A percentile compares a stretch with the other conserved stretches of the same genome.
Evolutionary conservation across 2,797 vertebrate genomes (phyloP).

Genomic region (Silurus lanzhouensis): DNA sequence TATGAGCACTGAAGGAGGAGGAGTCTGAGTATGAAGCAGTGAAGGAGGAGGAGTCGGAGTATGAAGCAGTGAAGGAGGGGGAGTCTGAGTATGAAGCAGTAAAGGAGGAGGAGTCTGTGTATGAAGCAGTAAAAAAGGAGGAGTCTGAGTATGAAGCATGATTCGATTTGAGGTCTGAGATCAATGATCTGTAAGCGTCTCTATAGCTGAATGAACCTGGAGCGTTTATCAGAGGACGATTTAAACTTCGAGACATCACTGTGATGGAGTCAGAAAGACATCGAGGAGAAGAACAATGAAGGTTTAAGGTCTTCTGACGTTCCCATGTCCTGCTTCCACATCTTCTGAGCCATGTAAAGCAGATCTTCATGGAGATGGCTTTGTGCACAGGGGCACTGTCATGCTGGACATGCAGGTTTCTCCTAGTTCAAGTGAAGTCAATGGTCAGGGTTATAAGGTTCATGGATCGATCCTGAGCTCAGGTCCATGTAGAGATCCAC

Average conservation of each 20-base stretch:
- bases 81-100: too few relatives aligned
- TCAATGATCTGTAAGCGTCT: not conserved
- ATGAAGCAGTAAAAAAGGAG: too few relatives aligned
- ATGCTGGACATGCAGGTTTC: too few relatives aligned
- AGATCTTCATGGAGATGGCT: too few relatives aligned
- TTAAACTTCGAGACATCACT: not conserved
- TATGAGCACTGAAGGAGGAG: too few relatives aligned
- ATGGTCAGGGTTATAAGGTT: not conserved
- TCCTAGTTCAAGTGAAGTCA: too few relatives aligned
- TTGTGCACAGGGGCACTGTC: too few relatives aligned
- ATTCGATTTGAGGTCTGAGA: not conserved
- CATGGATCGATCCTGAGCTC: not conserved
- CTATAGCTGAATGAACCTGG: not conserved
- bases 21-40: too few relatives aligned
- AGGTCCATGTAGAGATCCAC: not conserved
- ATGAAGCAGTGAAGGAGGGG: too few relatives aligned
- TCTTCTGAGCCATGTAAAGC: too few relatives aligned
- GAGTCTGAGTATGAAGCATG: not conserved
- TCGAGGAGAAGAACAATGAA: not conserved
- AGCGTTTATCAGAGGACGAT: not conserved
- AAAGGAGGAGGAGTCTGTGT: too few relatives aligned
- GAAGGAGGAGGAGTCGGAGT: too few relatives aligned
- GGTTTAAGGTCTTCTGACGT: not conserved
- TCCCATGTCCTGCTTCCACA: not conserved
- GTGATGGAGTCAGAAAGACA: not conserved